phyloP scores from a whole-genome alignment of 2,888 invertebrate genomes.

The Chymomyza procnemis region DNA sequence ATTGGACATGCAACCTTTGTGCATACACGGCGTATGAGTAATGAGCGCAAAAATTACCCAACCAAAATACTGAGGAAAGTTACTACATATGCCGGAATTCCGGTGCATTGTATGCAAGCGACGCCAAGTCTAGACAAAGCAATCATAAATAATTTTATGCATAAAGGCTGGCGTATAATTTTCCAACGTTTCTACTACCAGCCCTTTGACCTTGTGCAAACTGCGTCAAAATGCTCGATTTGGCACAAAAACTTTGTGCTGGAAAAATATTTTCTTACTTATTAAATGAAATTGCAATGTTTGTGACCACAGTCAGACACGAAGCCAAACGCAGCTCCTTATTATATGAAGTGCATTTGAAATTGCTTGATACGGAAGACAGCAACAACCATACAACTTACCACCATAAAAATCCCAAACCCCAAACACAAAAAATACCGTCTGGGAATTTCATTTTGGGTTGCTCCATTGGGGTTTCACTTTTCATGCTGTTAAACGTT shows the following conservation, averaged over 20 bases:
- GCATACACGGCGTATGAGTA: constrained; percentile 60
- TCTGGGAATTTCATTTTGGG: constrained; percentile 64
- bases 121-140: constrained; percentile 66
- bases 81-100: constrained; percentile 48
- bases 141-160: constrained; percentile 69
- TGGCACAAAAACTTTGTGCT: constrained; percentile 11
- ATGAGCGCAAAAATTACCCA: constrained; percentile 57
- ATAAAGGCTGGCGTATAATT: constrained; percentile 59
- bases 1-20: constrained; percentile 13
- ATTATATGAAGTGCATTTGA: constrained; percentile 36
- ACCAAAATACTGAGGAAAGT: constrained; percentile 37
- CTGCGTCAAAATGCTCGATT: neutral
- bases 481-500: constrained; percentile 59
- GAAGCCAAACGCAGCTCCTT: constrained; percentile 25
- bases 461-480: constrained; percentile 33
- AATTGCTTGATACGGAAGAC: neutral
- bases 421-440: constrained; percentile 9
- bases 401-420: neutral
- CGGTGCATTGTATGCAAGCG: constrained; percentile 59
- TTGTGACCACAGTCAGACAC: constrained; percentile 51
- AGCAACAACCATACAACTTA: neutral
- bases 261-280: constrained; percentile 68
- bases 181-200: constrained; percentile 42
- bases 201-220: neutral
- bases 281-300: constrained; percentile 70